phyloP scores from a whole-genome alignment of 35 echinoderm and acorn worm species.

The Ptychodera flava region DNA sequence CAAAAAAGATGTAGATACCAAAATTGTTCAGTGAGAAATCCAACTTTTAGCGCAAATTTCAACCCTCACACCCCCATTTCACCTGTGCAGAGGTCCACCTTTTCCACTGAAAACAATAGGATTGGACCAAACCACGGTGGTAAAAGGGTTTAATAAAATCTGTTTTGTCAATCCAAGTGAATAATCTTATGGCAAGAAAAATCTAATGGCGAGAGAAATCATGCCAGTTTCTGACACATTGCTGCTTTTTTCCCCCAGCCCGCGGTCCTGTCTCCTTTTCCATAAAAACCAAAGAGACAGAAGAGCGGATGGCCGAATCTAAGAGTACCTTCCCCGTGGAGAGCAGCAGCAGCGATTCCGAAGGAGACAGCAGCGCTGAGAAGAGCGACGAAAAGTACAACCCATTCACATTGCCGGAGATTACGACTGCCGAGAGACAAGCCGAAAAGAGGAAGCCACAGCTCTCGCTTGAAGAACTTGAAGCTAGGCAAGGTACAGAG shows the following conservation, averaged over 20 bases:
- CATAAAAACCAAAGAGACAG: constrained; percentile 70
- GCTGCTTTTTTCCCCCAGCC: no score
- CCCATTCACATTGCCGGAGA: neutral
- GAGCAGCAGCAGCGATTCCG: constrained; percentile 31
- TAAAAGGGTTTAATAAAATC: no score
- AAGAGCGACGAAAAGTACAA: neutral
- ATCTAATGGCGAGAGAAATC: no score
- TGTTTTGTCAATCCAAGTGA: neutral
- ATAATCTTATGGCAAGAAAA: neutral
- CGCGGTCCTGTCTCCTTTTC: constrained; percentile 80
- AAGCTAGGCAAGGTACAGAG: neutral
- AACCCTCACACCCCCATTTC: no score
- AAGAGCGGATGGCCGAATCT: constrained; percentile 50
- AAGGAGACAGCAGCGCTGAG: neutral
- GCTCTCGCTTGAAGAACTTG: neutral
- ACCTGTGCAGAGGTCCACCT: no score
- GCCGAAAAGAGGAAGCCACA: neutral
- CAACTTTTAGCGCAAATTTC: no score
- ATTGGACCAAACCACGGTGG: no score
- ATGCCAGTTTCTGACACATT: no score
- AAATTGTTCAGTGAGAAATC: no score
- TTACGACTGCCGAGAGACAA: neutral
- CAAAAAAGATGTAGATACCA: no score
- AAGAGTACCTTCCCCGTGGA: constrained; percentile 79
- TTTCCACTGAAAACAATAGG: no score